Conservation (phyloP, 2,113 vertebrate genomes). For the Peromyscus maniculatus region DNA sequence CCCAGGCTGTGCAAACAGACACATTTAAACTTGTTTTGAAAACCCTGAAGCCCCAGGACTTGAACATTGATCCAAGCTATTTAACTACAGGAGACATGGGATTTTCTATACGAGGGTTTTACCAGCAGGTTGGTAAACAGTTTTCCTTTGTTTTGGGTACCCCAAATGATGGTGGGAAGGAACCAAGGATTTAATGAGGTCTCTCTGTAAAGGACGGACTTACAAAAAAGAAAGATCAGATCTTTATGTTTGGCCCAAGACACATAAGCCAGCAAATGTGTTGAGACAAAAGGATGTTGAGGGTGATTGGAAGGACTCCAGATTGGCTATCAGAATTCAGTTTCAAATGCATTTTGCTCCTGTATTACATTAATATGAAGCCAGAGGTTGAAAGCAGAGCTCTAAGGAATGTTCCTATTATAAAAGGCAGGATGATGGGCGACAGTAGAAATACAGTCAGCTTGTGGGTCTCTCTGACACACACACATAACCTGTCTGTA, state of each 20-base stretch:
- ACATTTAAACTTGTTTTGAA: slow-evolving; percentile 78
- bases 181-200: background rate
- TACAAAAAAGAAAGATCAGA: background rate
- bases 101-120: slow-evolving; percentile 70
- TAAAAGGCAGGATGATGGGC: background rate
- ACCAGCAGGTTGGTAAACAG: slow-evolving; percentile 44
- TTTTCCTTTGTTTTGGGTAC: background rate
- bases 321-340: slow-evolving; percentile 55
- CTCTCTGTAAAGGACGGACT: slow-evolving; percentile 51
- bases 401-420: background rate
- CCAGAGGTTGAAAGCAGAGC: slow-evolving; percentile 23
- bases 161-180: background rate
- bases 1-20: slow-evolving; percentile 83
- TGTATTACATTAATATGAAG: slow-evolving; percentile 52
- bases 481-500: background rate
- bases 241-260: background rate
- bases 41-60: slow-evolving; percentile 78
- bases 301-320: slow-evolving; percentile 56
- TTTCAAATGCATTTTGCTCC: slow-evolving; percentile 60
- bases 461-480: background rate
- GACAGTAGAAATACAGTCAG: background rate
- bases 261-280: slow-evolving; percentile 8
- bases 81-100: slow-evolving; percentile 60
- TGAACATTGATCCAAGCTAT: slow-evolving; percentile 83
- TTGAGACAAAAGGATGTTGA: slow-evolving; percentile 28